Conservation (phyloP, 1,140 invertebrate species). For the Polypedilum pembai region DNA sequence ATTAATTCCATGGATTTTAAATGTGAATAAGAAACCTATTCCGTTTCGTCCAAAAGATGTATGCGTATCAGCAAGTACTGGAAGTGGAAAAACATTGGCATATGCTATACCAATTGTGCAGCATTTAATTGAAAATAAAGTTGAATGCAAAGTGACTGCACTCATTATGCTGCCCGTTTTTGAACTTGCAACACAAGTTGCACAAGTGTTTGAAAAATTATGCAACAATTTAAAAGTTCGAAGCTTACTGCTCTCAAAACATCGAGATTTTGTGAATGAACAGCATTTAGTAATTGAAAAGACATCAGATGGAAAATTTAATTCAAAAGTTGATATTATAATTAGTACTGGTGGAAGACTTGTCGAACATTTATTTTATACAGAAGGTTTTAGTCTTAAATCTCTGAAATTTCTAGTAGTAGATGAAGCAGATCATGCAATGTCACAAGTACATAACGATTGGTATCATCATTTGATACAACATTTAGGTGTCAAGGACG, state of each 20-base stretch:
- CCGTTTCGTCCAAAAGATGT: conserved; percentile 71
- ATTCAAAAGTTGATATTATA: conserved; percentile 73
- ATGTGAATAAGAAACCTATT: conserved; percentile 50
- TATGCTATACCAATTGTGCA: conserved; percentile 91
- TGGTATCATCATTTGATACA: conserved; percentile 70
- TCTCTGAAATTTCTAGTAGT: conserved; percentile 79
- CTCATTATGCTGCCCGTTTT: conserved; percentile 85
- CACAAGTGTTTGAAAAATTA: conserved; percentile 71
- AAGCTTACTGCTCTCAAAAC: conserved; percentile 65
- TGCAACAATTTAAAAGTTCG: conserved; percentile 61
- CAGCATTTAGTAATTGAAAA: conserved; percentile 63
- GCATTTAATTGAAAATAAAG: conserved; percentile 38
- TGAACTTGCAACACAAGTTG: conserved; percentile 85
- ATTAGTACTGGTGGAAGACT: conserved; percentile 89
- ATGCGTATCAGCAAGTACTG: conserved; percentile 96
- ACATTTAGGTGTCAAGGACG: conserved; percentile 33
- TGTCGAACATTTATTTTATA: conserved; percentile 84
- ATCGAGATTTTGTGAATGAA: conserved; percentile 64
- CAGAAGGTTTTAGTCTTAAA: conserved; percentile 75
- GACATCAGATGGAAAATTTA: conserved; percentile 47
- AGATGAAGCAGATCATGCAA: conserved; percentile 92
- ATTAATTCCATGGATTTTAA: conserved; percentile 74
- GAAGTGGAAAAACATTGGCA: conserved; percentile 94
- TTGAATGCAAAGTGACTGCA: conserved; percentile 61
- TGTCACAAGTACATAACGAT: conserved; percentile 83